Base-by-base conservation (phyloP, 2,113 vertebrate genomes). In the Brachionichthys hirsutus region DNA sequence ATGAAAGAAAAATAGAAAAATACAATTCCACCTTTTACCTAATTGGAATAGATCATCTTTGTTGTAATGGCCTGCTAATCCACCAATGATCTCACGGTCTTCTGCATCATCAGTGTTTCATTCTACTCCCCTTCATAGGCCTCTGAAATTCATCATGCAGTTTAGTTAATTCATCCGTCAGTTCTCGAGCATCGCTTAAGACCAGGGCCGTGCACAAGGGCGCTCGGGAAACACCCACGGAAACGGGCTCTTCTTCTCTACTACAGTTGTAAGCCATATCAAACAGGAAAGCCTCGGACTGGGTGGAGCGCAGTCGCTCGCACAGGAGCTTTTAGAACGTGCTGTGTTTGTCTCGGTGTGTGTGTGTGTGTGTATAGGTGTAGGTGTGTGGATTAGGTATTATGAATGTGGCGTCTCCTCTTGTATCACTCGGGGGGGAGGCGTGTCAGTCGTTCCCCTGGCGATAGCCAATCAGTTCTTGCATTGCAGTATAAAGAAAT, bases 391-490 rank as follows among this genome's bases (percentile, higher is more conserved):
- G 61, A 54, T 44, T 13, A 52, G 55, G n/a, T n/a, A n/a, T n/a
- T 67, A 67, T 53, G 57, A 64, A 13, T 82, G 35, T 73, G 58
- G 59, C 43, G 49, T 85, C 61, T 84, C 72, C 77, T 79, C 67
- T 78, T 80, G 67, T 88, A 89, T 90, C 81, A 84, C 81, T 80
- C 20, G 67, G 78, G 75, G 81, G 63, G n/a, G n/a, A n/a, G n/a
- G n/a, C n/a, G n/a, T n/a, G n/a, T 83, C 80, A 67, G 46, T 62
- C 72, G 80, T 80, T 65, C 83, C 87, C 84, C 81, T 65, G 78
- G 85, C 71, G 86, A 90, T 89, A 86, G 85, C 89, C 90, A 91
- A 92, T 91, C 90, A 92, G 90, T 91, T 91, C 90, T 90, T 87
- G 83, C 89, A 79, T 89, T 92, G 89, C 89, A 92, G 90, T 92